A percentile compares a stretch with the other conserved stretches of the same genome.
Evolutionary conservation across 2,113 vertebrate species (phyloP).

Genomic region (Upupa epops): DNA sequence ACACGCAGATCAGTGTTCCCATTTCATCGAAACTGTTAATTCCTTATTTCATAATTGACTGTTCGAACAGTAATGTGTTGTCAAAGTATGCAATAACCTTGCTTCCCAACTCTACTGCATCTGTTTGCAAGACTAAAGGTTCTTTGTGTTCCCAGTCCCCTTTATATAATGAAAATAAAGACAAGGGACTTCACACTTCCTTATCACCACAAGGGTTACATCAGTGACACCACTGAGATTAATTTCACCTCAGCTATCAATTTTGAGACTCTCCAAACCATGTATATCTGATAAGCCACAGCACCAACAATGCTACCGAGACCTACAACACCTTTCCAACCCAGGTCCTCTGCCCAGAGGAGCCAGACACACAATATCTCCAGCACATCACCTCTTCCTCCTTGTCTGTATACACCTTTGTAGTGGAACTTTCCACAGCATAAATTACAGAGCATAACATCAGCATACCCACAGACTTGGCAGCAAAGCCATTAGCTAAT

Average conservation of each 20-base stretch:
- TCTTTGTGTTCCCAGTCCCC: not conserved
- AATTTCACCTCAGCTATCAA: not conserved
- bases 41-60: not conserved
- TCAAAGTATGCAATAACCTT: not conserved
- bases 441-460: not conserved
- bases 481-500: not conserved
- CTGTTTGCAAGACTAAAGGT: not conserved
- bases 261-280: not conserved
- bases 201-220: not conserved
- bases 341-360: not conserved
- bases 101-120: not conserved
- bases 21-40: not conserved
- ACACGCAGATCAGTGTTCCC: not conserved
- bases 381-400: no score
- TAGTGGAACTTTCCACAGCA: not conserved
- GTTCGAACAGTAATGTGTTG: not conserved
- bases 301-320: not conserved
- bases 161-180: not conserved
- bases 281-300: fast-evolving
- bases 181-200: not conserved
- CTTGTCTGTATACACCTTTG: not conserved
- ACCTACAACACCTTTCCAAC: not conserved
- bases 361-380: not conserved
- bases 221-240: not conserved
- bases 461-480: fast-evolving